These are phyloP conservation scores for Acestrorhynchus altus DNA, from an alignment of 2,797 vertebrate species.

Conservation along the genomic window DNA sequence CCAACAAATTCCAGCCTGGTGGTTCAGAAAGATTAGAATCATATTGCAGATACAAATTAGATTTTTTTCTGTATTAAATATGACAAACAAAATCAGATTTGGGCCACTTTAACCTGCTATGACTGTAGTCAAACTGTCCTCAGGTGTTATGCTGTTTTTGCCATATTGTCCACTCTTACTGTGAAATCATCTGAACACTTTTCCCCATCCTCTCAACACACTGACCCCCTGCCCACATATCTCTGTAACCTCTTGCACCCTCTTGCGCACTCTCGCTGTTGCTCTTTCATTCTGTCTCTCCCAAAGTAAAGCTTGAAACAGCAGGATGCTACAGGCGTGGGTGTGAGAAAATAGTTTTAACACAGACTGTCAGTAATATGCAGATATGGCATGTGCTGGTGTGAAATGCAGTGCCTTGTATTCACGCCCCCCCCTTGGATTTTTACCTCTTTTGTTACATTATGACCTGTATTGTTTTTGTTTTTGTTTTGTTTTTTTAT, in stretches of 20 bases:
- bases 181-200: not conserved
- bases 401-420: constrained; percentile 39
- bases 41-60: no score
- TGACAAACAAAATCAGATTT: no score
- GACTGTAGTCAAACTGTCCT: no score
- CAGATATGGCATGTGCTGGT: constrained; percentile 23
- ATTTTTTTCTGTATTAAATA: no score
- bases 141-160: no score
- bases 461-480: no score
- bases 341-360: constrained; percentile 22
- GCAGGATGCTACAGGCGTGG: not conserved
- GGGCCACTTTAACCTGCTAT: no score
- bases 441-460: no score
- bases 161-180: not conserved
- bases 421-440: no score
- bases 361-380: constrained; percentile 29
- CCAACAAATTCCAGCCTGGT: no score
- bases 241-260: not conserved
- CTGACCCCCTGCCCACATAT: constrained; percentile 6
- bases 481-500: no score
- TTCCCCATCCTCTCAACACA: constrained; percentile 32
- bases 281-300: constrained; percentile 20
- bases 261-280: constrained; percentile 13
- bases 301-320: not conserved
- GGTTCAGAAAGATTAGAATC: no score